A percentile compares a stretch with the other conserved stretches of the same genome.
Conservation (phyloP, 2,888 invertebrate genomes). For the Lobophora halterata region DNA sequence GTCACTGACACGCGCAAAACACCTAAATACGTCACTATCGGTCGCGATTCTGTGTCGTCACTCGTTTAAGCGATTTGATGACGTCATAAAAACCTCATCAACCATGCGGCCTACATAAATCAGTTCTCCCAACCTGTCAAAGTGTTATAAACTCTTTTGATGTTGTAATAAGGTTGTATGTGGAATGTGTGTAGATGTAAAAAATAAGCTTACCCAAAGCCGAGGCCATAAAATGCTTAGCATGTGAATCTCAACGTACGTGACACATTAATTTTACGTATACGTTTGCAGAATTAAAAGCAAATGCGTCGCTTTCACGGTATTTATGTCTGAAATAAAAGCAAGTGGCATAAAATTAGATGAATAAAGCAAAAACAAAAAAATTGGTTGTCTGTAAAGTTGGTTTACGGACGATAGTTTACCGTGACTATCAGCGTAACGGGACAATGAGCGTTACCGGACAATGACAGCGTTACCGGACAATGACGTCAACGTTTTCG, state of each 20-base stretch:
- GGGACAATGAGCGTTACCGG: too few relatives aligned
- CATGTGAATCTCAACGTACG: constrained; percentile 32
- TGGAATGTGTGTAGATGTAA: constrained; percentile 5
- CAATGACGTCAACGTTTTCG: too few relatives aligned
- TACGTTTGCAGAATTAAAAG: constrained; percentile 28
- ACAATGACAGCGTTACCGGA: too few relatives aligned
- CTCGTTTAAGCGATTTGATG: constrained; percentile 59
- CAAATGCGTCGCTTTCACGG: constrained; percentile 8
- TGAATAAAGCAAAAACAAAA: not conserved
- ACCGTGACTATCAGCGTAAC: too few relatives aligned
- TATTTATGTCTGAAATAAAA: constrained; percentile 10
- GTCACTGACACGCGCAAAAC: constrained; percentile 16
- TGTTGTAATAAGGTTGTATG: constrained; percentile 8
- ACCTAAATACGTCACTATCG: constrained; percentile 30
- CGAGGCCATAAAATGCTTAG: constrained; percentile 31
- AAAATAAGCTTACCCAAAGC: constrained; percentile 29
- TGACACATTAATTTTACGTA: constrained; percentile 27
- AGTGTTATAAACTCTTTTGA: constrained; percentile 11
- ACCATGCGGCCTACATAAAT: constrained; percentile 55
- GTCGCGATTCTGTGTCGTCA: constrained; percentile 40
- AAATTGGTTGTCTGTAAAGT: too few relatives aligned
- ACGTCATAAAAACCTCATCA: constrained; percentile 62
- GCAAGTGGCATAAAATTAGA: constrained; percentile 5
- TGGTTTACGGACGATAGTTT: too few relatives aligned
- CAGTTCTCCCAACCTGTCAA: constrained; percentile 18